Evolutionary conservation across 2,113 vertebrate species (phyloP).

Genomic region (Trachemys scripta): DNA sequence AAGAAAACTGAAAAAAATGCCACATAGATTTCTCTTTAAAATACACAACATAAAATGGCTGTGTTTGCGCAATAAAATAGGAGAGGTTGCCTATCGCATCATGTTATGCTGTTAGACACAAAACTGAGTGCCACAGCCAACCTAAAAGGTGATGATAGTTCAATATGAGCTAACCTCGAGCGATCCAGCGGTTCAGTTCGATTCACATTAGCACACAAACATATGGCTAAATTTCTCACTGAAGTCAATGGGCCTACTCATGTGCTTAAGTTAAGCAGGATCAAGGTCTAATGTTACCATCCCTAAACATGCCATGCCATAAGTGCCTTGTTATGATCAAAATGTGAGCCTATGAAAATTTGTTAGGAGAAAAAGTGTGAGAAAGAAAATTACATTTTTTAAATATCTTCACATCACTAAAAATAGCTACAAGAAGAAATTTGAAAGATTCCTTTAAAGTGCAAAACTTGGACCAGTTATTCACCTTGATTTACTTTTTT

Average conservation of each 20-base stretch:
- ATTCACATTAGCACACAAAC: constrained; percentile 36
- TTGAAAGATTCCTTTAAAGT: neutral
- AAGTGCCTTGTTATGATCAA: neutral
- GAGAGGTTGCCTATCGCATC: constrained; percentile 1
- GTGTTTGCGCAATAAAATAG: neutral
- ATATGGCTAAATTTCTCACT: neutral
- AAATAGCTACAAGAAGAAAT: neutral
- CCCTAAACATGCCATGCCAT: neutral
- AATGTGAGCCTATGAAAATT: neutral
- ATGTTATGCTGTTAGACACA: neutral
- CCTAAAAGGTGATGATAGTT: constrained; percentile 28
- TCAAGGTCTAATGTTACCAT: neutral
- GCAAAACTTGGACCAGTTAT: neutral
- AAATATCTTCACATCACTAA: neutral
- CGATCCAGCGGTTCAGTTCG: constrained; percentile 11
- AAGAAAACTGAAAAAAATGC: neutral
- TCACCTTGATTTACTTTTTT: neutral
- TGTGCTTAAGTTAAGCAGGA: neutral
- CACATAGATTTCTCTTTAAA: neutral
- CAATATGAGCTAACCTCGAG: constrained; percentile 34
- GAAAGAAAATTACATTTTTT: neutral
- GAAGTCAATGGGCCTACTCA: neutral
- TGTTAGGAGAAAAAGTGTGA: neutral
- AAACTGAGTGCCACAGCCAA: neutral
- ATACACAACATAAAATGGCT: neutral